Evolutionary conservation across 2,113 vertebrate species (phyloP).

Genomic region (Pseudolaguvia tuberculata): DNA sequence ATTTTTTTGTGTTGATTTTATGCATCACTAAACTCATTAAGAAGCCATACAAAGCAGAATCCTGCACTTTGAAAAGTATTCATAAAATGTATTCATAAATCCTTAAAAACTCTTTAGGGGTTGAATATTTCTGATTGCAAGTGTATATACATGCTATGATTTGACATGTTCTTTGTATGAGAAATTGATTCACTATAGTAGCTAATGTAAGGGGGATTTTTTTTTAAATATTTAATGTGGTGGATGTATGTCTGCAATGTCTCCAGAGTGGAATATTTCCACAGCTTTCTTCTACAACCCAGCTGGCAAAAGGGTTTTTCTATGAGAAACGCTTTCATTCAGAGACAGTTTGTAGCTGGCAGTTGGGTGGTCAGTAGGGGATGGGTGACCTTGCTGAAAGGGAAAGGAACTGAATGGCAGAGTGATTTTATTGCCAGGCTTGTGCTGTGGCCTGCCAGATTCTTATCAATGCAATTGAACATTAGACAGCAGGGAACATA

Average conservation of each 20-base stretch:
- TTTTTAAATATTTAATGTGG: constrained; percentile 58
- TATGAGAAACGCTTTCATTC: constrained; percentile 45
- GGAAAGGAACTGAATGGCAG: constrained; percentile 27
- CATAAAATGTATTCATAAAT: too few species aligned
- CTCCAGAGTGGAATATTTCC: constrained; percentile 35
- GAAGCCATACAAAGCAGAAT: too few species aligned
- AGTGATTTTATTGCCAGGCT: constrained; percentile 49
- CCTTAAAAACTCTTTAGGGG: too few species aligned
- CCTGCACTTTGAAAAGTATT: too few species aligned
- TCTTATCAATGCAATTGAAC: constrained; percentile 62
- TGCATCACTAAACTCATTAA: too few species aligned
- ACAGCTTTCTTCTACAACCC: constrained; percentile 30
- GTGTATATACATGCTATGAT: constrained; percentile 8
- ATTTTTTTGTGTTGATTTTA: too few species aligned
- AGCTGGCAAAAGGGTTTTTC: constrained; percentile 40
- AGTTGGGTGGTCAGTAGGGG: constrained; percentile 43
- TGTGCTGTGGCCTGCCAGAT: constrained; percentile 60
- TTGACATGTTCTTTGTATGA: constrained; percentile 34
- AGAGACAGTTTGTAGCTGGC: constrained; percentile 46
- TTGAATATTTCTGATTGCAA: too few species aligned
- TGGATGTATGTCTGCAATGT: constrained; percentile 40
- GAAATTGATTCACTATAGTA: constrained; percentile 35
- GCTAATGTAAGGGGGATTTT: constrained; percentile 44
- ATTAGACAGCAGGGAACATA: constrained; percentile 48
- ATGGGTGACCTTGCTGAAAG: constrained; percentile 53